Evolutionary conservation across 2,888 invertebrate species (phyloP).

Genomic region (Acleris cristana): DNA sequence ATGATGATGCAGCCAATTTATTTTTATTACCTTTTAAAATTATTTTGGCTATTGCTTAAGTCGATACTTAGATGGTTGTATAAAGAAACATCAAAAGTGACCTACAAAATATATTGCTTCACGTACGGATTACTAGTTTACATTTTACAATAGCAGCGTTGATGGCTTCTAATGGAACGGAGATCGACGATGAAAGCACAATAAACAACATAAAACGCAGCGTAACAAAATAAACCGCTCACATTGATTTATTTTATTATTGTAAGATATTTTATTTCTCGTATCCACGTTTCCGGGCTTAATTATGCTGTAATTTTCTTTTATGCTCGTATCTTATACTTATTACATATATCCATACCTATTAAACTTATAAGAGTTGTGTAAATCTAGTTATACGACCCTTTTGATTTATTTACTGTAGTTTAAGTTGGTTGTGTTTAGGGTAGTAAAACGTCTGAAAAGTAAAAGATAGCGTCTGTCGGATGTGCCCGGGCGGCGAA

Average conservation of each 20-base stretch:
- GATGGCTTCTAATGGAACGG: conserved; percentile 48
- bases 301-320: conserved; percentile 9
- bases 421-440: not conserved
- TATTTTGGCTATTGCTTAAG: not conserved
- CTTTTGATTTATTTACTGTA: not conserved
- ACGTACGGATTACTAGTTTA: conserved; percentile 47
- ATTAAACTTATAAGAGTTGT: not conserved
- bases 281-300: conserved; percentile 21
- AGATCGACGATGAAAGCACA: conserved; percentile 44
- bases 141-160: conserved; percentile 48
- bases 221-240: conserved; percentile 52
- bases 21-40: not conserved
- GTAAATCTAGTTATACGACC: not conserved
- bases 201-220: conserved; percentile 55
- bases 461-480: conserved; percentile 13
- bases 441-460: not conserved
- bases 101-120: conserved; percentile 41
- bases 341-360: not conserved
- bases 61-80: not conserved
- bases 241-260: conserved; percentile 46
- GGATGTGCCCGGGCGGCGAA: conserved; percentile 21
- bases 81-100: conserved; percentile 14
- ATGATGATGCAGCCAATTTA: no score
- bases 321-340: not conserved
- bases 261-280: conserved; percentile 17